Conservation (phyloP, 2,888 invertebrate species). For the Spisula solida region DNA sequence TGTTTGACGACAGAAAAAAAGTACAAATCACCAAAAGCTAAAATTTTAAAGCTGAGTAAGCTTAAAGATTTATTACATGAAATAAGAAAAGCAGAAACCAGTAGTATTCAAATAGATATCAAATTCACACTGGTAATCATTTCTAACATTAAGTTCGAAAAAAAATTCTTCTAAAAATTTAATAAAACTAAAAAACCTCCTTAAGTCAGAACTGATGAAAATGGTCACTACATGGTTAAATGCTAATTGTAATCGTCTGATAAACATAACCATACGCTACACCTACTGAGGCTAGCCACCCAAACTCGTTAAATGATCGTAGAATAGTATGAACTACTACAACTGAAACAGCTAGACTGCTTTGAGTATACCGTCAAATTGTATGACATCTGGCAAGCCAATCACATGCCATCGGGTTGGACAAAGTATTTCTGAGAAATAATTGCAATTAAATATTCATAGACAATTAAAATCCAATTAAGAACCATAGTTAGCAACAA, state of each 20-base stretch:
- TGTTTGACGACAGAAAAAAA: neutral
- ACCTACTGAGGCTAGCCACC: constrained; percentile 16
- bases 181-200: neutral
- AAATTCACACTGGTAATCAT: neutral
- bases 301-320: neutral
- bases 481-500: neutral
- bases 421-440: neutral
- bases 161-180: neutral
- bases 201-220: neutral
- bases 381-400: constrained; percentile 39
- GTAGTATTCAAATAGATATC: neutral
- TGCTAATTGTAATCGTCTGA: no score
- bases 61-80: no score
- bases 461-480: neutral
- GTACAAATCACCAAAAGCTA: neutral
- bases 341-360: neutral
- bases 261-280: neutral
- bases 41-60: neutral
- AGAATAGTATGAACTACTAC: neutral
- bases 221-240: no score
- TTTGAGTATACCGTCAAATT: constrained; percentile 36
- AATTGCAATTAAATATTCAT: neutral
- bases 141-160: neutral
- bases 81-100: neutral
- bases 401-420: neutral